These are phyloP conservation scores for Dendrocincla tyrannina DNA, from an alignment of 2,797 vertebrate species.

Conservation along the genomic window DNA sequence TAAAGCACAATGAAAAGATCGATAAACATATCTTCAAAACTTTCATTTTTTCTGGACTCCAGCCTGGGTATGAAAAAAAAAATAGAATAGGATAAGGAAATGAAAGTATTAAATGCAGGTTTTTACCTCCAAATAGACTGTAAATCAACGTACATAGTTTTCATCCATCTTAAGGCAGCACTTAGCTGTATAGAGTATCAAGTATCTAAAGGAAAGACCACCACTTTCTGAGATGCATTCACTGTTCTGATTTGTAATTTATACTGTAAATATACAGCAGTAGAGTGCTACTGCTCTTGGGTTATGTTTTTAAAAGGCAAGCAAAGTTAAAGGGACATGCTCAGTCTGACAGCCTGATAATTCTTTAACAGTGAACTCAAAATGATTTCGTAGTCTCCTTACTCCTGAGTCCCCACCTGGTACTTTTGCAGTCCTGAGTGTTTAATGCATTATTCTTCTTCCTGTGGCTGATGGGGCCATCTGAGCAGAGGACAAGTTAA, in stretches of 20 bases:
- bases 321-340: background rate
- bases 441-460: background rate
- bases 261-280: background rate
- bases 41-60: conserved; percentile 23
- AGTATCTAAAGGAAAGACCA: background rate
- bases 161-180: background rate
- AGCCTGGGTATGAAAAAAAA: background rate
- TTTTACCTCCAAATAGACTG: background rate
- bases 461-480: background rate
- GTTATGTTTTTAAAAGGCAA: background rate
- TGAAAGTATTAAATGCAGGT: background rate
- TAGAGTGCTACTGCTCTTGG: background rate
- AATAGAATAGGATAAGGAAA: background rate
- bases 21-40: background rate
- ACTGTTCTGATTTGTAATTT: conserved; percentile 7
- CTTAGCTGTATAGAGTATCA: conserved; percentile 2
- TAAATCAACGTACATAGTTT: background rate
- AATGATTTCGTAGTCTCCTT: background rate
- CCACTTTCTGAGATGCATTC: background rate
- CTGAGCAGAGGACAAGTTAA: background rate
- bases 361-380: background rate
- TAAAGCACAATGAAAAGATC: conserved; percentile 9
- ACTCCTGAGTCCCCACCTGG: background rate
- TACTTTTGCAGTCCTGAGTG: background rate
- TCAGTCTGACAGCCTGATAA: background rate